Evolutionary conservation across 2,113 vertebrate genomes (phyloP).

Genomic region (Lichenostomus cassidix): DNA sequence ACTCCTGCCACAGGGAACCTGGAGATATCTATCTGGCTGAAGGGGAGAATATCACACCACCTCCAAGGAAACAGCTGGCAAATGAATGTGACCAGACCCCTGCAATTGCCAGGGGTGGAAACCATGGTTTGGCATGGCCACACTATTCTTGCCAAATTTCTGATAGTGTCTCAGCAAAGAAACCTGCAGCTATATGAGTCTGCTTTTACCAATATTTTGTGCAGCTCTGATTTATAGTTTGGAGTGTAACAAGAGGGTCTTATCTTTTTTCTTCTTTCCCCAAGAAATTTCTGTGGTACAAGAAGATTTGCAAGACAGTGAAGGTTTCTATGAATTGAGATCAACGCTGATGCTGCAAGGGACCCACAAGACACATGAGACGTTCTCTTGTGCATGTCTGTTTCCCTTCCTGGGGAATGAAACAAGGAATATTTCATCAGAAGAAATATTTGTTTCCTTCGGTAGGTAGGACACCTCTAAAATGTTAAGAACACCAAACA

Average conservation of each 20-base stretch:
- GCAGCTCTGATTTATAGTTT: not conserved
- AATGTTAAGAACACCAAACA: not conserved
- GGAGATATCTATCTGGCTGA: accelerated
- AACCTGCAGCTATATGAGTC: not conserved
- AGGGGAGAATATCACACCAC: not conserved
- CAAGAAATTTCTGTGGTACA: slow-evolving; percentile 43
- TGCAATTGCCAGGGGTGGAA: not conserved
- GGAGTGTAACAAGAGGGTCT: not conserved
- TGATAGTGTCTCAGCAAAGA: not conserved
- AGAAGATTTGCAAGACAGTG: slow-evolving; percentile 24
- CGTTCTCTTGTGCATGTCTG: slow-evolving; percentile 31
- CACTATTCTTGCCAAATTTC: not conserved
- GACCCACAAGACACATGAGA: not conserved
- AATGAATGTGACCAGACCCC: not conserved
- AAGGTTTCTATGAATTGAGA: slow-evolving; percentile 61
- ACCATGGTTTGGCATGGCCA: not conserved
- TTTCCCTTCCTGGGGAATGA: slow-evolving; percentile 15
- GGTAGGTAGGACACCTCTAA: slow-evolving; percentile 11
- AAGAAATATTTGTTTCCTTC: slow-evolving; percentile 56
- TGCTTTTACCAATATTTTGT: not conserved
- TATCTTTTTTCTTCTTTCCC: not conserved
- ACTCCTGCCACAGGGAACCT: not conserved
- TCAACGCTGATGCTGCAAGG: slow-evolving; percentile 17
- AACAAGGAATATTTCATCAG: slow-evolving; percentile 47
- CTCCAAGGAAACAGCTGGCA: not conserved